phyloP scores from a whole-genome alignment of 1,140 invertebrate genomes.

The Hirudo medicinalis region DNA sequence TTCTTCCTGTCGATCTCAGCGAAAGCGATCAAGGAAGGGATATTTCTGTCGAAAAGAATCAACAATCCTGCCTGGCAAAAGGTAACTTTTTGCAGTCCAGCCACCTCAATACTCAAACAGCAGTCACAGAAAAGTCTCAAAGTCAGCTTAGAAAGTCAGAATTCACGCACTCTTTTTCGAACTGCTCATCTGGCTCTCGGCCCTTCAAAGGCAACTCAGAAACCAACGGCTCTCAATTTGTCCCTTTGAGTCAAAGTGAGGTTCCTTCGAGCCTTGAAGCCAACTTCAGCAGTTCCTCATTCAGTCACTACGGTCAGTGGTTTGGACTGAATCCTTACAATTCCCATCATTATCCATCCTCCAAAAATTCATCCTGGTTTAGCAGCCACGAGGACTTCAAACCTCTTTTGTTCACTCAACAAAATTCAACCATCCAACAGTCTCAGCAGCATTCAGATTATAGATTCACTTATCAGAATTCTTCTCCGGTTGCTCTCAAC shows the following conservation, averaged over 20 bases:
- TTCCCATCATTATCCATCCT: neutral
- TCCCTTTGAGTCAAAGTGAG: neutral
- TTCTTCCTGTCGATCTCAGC: too few species aligned
- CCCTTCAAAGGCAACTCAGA: too few species aligned
- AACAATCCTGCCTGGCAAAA: too few species aligned
- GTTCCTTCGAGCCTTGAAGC: neutral
- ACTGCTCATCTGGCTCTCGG: too few species aligned
- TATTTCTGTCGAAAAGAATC: too few species aligned
- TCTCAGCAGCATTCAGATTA: constrained; percentile 3
- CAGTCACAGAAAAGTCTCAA: too few species aligned
- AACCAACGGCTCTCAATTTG: neutral
- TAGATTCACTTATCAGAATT: neutral
- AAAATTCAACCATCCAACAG: neutral
- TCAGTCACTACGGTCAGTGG: constrained; percentile 7
- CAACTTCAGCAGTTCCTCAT: neutral
- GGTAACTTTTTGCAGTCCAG: too few species aligned
- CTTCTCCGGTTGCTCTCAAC: neutral
- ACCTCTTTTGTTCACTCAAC: constrained; percentile 4
- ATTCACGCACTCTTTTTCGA: too few species aligned
- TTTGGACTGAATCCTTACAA: constrained; percentile 14
- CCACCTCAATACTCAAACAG: too few species aligned
- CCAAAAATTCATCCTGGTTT: neutral
- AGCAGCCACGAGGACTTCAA: neutral
- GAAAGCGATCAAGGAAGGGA: too few species aligned
- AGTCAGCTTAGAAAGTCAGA: too few species aligned